Base-by-base conservation (phyloP, 2,113 vertebrate species). In the Vombatus ursinus region DNA sequence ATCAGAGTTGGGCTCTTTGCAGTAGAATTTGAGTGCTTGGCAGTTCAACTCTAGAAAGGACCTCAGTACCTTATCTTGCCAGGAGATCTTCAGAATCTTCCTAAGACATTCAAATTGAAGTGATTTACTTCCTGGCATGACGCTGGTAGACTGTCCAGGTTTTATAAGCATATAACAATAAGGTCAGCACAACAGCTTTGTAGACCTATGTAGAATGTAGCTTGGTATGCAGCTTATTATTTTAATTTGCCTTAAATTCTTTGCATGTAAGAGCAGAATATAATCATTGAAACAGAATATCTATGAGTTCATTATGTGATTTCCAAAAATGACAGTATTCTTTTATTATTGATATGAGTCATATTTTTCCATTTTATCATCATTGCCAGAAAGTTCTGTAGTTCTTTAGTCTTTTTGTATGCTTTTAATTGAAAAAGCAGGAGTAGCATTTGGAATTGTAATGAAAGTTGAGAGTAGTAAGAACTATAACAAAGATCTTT, bases 191-290 rank as follows among this genome's bases (percentile, higher is more conserved):
- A 52, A 23, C 52, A 24, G 22, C 52, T 52, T 24, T 24, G 5
- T 52, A 52, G 52, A 52, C 52, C 51, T 52, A 12, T 52, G 51
- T 52, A 52, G 51, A 52, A 52, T 52, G 51, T 52, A 52, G 51
- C 51, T 16, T 52, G 51, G 51, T 19, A 52, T 52, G 51, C 51
- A 52, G 14, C 49, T 51, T n/a, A 2, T n/a, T 89, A 7, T 14
- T 93, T 52, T 91, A 50, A 61, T 93, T 49, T 93, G 25, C n/a
- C 89, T 52, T 61, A 91, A 93, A 61, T 91, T 89, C 9, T 93
- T 91, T 68, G 23, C 9, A 57, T 89, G 22, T 50, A 23, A 25
- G 77, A 95, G 16, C 31, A 90, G 90, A 26, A 3, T 68, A 68
- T 25, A 53, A 92, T 89, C 37, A 94, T 57, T 53, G 50, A 24